These are phyloP conservation scores for Colletes gigas DNA, from an alignment of 1,140 invertebrate species.

Conservation along the genomic window DNA sequence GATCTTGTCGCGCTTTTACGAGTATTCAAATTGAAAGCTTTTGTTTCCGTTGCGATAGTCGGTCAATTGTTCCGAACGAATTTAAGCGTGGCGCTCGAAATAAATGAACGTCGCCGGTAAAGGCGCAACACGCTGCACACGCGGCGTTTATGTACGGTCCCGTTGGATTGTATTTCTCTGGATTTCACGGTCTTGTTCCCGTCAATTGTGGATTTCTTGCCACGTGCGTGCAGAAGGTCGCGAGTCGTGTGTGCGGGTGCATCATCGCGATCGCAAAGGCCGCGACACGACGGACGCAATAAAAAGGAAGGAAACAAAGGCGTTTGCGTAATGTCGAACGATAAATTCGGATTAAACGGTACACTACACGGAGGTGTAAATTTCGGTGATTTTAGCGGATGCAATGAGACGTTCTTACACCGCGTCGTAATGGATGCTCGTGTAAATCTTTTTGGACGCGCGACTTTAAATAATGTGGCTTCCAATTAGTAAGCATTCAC, in stretches of 20 bases:
- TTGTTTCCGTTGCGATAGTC: too few relatives aligned
- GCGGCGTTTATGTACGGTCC: background rate
- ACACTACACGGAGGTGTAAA: background rate
- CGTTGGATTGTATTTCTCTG: slow-evolving; percentile 32
- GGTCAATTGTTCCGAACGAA: slow-evolving; percentile 55
- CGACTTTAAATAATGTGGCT: background rate
- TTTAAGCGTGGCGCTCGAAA: slow-evolving; percentile 23
- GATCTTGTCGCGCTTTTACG: slow-evolving; percentile 2
- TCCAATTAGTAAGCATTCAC: slow-evolving; percentile 23
- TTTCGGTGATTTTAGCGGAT: background rate
- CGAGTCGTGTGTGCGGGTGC: background rate
- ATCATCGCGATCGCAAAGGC: slow-evolving; percentile 13
- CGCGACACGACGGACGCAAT: background rate
- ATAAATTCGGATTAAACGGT: background rate
- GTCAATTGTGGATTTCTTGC: slow-evolving; percentile 3
- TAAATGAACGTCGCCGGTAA: slow-evolving; percentile 49
- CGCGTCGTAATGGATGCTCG: background rate
- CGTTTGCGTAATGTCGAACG: slow-evolving; percentile 8
- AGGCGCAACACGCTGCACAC: slow-evolving; percentile 26
- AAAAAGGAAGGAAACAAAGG: background rate
- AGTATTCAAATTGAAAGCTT: background rate
- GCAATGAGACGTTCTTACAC: background rate
- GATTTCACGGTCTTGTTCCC: background rate
- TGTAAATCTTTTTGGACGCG: background rate
- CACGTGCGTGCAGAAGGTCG: background rate